Conservation (phyloP, 1,140 invertebrate genomes). For the Mamestra configurata region DNA sequence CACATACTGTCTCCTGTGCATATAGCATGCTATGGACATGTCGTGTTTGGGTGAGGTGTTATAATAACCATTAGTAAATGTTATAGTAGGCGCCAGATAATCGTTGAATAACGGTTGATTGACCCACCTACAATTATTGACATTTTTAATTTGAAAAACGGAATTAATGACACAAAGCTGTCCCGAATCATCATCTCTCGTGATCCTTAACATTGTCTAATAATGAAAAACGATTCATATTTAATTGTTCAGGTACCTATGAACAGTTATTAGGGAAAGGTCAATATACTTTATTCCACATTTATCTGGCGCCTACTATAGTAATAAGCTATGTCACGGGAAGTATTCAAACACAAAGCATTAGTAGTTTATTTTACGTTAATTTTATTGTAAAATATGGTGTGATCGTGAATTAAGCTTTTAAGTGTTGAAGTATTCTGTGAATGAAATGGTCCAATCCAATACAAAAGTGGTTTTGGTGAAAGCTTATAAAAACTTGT, state of each 20-base stretch:
- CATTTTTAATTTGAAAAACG: too few relatives aligned
- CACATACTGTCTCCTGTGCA: conserved; percentile 1
- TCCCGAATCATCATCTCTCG: too few relatives aligned
- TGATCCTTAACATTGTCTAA: too few relatives aligned
- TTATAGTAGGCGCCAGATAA: too few relatives aligned
- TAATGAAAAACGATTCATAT: too few relatives aligned
- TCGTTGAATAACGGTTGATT: too few relatives aligned
- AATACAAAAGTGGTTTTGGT: not conserved
- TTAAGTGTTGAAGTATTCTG: conserved; percentile 8
- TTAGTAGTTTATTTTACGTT: conserved; percentile 2
- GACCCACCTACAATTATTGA: too few relatives aligned
- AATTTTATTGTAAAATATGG: not conserved
- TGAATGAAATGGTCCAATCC: conserved; percentile 9
- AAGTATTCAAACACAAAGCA: conserved; percentile 18
- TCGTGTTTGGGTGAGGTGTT: not conserved
- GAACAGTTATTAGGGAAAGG: too few relatives aligned
- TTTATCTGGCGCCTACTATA: too few relatives aligned
- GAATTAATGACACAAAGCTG: too few relatives aligned
- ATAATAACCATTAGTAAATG: conserved; percentile 9
- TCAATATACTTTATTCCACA: too few relatives aligned
- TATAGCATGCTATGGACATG: conserved; percentile 19
- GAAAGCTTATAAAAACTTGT: not conserved
- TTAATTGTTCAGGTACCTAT: too few relatives aligned
- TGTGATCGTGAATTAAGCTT: not conserved
- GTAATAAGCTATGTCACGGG: not conserved